Conservation (phyloP, 2,888 invertebrate species). For the Pycnomerus fuliginosus region DNA sequence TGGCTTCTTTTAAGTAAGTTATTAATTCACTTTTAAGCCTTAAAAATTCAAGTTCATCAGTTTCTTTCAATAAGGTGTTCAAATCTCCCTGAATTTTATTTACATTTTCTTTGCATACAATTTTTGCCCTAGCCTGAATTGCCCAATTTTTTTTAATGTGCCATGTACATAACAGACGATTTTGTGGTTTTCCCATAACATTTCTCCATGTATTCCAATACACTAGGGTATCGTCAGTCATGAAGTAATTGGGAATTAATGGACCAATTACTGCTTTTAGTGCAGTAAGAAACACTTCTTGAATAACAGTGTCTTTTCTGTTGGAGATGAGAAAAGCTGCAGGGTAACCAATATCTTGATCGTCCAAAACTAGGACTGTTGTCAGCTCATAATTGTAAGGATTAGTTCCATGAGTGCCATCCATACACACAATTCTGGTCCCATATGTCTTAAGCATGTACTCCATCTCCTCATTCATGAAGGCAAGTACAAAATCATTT, state of each 20-base stretch:
- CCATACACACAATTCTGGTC: background rate
- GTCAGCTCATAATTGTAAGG: slow-evolving; percentile 4
- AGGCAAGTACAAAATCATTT: slow-evolving; percentile 1
- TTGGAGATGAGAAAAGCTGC: slow-evolving; percentile 1
- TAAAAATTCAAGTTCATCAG: too few species aligned
- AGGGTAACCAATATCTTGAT: slow-evolving; percentile 4
- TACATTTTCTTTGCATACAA: too few species aligned
- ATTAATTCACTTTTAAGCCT: too few species aligned
- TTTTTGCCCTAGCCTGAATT: too few species aligned
- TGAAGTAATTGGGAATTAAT: background rate
- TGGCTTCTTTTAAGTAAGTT: too few species aligned
- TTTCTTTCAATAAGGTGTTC: too few species aligned
- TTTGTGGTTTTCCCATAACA: too few species aligned
- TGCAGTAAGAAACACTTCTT: background rate
- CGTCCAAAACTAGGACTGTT: slow-evolving; percentile 3
- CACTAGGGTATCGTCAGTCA: slow-evolving; percentile 1
- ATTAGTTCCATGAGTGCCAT: slow-evolving; percentile 4
- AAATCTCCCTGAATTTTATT: too few species aligned
- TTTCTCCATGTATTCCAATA: too few species aligned
- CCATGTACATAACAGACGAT: too few species aligned
- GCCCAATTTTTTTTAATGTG: too few species aligned
- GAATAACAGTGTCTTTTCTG: background rate
- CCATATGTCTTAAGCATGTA: slow-evolving; percentile 3
- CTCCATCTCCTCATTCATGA: slow-evolving; percentile 4
- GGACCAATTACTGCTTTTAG: background rate